Percentiles rank a stretch among this genome's conserved stretches.
Evolutionary conservation across 64 coral and sea anemone species (phyloP).

Genomic region (Orbicella faveolata): DNA sequence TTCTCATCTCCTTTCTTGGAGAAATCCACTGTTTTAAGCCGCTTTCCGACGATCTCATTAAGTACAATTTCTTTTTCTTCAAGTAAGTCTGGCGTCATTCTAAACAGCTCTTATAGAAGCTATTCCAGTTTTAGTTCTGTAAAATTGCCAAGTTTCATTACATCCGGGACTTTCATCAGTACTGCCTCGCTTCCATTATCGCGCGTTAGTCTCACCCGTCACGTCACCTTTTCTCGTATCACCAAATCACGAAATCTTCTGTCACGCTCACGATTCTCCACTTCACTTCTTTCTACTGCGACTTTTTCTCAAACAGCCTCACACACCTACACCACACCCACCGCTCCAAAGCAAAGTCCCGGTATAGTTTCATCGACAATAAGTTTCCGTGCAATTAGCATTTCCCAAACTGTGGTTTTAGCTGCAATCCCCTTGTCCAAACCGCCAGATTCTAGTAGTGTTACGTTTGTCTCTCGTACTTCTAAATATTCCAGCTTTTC

Average conservation of each 20-base stretch:
- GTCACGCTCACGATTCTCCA: not conserved
- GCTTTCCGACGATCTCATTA: not conserved
- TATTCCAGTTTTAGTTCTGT: not conserved
- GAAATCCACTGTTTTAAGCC: not conserved
- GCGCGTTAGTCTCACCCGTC: not conserved
- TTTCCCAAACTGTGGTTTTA: slow-evolving; percentile 31
- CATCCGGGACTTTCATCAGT: not conserved
- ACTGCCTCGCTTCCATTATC: not conserved
- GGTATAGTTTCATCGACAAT: not conserved
- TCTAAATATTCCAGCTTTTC: not conserved
- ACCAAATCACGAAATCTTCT: not conserved
- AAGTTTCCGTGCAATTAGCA: not conserved
- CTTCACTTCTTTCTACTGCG: not conserved
- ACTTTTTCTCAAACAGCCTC: not conserved
- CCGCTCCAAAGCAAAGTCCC: not conserved
- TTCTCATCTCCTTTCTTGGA: not conserved
- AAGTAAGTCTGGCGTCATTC: slow-evolving; percentile 9
- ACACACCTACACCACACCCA: not conserved
- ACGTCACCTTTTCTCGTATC: not conserved
- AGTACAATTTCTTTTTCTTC: slow-evolving; percentile 6
- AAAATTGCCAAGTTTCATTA: not conserved
- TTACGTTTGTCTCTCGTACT: not conserved
- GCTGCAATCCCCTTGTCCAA: not conserved
- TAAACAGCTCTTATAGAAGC: slow-evolving; percentile 15
- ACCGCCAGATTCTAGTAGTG: not conserved